Evolutionary conservation across 2,888 invertebrate genomes (phyloP).

Genomic region (Cremastinae sp.): DNA sequence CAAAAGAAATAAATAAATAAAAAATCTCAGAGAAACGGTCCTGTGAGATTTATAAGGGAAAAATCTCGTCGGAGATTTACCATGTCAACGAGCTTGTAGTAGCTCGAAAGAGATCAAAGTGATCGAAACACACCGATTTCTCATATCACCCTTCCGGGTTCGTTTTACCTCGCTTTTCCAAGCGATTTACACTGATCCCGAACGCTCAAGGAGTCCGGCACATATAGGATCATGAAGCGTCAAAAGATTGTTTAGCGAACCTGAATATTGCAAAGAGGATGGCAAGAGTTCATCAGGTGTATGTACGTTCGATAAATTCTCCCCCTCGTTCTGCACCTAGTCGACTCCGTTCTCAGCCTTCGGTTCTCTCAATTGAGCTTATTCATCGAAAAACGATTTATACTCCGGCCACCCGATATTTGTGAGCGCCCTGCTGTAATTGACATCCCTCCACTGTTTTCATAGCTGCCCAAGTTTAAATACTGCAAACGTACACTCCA

Average conservation of each 20-base stretch:
- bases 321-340: no score
- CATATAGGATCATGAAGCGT: background rate
- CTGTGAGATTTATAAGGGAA: conserved; percentile 23
- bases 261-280: conserved; percentile 21
- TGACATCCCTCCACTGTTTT: no score
- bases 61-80: conserved; percentile 19
- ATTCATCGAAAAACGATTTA: no score
- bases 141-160: conserved; percentile 2
- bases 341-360: background rate
- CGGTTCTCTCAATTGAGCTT: no score
- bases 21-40: background rate
- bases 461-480: no score
- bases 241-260: conserved; percentile 14
- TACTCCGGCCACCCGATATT: no score
- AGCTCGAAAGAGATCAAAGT: conserved; percentile 41
- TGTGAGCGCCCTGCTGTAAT: no score
- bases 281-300: conserved; percentile 14
- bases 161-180: background rate
- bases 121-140: conserved; percentile 28
- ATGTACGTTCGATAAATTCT: conserved; percentile 8
- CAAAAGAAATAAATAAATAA: no score
- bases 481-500: no score
- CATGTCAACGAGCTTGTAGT: background rate
- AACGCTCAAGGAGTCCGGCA: background rate
- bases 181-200: background rate